These are phyloP conservation scores for Sebastes minor DNA, from an alignment of 2,797 vertebrate species.

Conservation along the genomic window DNA sequence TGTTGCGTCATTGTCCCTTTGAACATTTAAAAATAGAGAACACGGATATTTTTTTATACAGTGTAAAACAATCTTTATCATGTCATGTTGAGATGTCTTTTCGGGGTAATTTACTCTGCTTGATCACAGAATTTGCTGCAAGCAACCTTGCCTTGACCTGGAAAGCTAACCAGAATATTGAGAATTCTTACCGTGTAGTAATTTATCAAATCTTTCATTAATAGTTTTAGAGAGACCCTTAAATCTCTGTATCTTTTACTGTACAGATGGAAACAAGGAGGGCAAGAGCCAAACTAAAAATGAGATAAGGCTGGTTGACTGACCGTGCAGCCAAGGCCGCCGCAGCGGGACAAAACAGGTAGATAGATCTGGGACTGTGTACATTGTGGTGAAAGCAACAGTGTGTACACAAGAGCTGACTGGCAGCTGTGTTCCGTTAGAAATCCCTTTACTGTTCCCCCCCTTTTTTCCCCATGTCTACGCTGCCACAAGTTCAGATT, in stretches of 20 bases:
- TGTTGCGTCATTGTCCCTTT: neutral
- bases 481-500: neutral
- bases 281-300: neutral
- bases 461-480: neutral
- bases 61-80: neutral
- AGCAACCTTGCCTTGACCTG: accelerated
- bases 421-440: constrained; percentile 36
- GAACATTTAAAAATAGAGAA: neutral
- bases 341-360: constrained; percentile 52
- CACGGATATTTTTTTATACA: neutral
- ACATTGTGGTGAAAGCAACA: constrained; percentile 52
- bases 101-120: neutral
- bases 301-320: constrained; percentile 73
- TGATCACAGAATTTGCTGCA: neutral
- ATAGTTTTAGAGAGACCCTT: neutral
- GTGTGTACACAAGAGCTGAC: constrained; percentile 59
- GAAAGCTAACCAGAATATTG: neutral
- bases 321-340: constrained; percentile 73
- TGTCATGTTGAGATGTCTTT: neutral
- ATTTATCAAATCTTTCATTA: neutral
- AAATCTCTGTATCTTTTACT: neutral
- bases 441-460: constrained; percentile 20
- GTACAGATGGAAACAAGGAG: neutral
- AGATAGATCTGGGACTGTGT: constrained; percentile 44
- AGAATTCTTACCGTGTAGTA: neutral